Percentiles rank a stretch among this genome's conserved stretches.
phyloP scores from a whole-genome alignment of 2,113 vertebrate genomes.

The Daubentonia madagascariensis region DNA sequence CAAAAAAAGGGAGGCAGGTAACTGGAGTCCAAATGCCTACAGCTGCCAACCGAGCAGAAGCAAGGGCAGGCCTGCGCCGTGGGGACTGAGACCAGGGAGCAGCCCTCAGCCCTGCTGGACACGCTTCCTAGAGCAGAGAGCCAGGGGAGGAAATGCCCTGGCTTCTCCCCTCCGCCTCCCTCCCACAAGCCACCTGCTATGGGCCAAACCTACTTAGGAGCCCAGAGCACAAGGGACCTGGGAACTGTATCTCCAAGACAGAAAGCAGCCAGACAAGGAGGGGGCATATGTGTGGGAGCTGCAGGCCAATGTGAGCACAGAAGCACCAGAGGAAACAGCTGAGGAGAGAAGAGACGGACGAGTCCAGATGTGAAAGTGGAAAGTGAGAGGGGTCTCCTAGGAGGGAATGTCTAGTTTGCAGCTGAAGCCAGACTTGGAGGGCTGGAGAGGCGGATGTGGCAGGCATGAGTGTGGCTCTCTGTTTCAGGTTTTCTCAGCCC shows the following conservation, averaged over 20 bases:
- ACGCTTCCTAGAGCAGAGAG: neutral
- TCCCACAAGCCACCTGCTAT: too few relatives aligned
- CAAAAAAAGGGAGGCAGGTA: neutral
- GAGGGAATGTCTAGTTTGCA: neutral
- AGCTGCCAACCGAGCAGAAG: rapidly evolving
- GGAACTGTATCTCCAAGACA: neutral
- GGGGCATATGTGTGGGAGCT: rapidly evolving
- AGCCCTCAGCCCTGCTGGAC: rapidly evolving
- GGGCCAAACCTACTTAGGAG: neutral
- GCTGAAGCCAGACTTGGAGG: too few relatives aligned
- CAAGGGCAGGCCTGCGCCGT: neutral
- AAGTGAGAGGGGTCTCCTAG: neutral
- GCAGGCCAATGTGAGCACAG: rapidly evolving
- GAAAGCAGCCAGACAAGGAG: neutral
- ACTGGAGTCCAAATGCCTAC: neutral
- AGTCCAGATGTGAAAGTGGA: neutral
- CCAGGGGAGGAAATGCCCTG: rapidly evolving
- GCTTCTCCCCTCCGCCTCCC: neutral
- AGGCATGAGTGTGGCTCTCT: neutral
- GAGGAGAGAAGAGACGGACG: neutral
- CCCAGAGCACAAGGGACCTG: neutral
- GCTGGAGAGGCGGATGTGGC: neutral
- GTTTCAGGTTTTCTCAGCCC: neutral
- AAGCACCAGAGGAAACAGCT: neutral
- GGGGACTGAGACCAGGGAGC: rapidly evolving